Percentiles rank a stretch among this genome's conserved stretches.
These are phyloP conservation scores for Eublepharis macularius DNA, from an alignment of 2,113 vertebrate genomes.

Conservation along the genomic window DNA sequence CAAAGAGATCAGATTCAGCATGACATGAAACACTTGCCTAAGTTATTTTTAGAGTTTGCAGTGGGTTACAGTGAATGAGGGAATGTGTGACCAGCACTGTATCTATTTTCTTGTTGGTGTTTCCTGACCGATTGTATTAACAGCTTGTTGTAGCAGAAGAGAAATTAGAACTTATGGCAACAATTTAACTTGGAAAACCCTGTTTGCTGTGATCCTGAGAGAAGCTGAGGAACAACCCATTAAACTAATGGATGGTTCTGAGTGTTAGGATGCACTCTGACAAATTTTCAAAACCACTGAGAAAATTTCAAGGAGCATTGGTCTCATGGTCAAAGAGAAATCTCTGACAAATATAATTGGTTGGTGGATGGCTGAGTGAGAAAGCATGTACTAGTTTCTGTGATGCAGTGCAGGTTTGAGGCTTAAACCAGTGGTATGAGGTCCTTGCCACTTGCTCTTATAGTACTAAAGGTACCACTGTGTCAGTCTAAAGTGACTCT, in stretches of 20 bases:
- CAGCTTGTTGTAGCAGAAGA: background rate
- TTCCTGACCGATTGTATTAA: background rate
- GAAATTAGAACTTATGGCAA: background rate
- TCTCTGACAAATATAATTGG: conserved; percentile 38
- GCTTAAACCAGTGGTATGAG: background rate
- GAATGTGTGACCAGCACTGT: background rate
- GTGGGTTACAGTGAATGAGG: no score
- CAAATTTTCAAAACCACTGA: background rate
- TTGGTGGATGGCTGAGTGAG: conserved; percentile 44
- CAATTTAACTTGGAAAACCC: background rate
- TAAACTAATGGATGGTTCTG: background rate
- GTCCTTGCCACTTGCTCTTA: background rate
- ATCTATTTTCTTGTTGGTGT: background rate
- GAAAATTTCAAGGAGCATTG: background rate
- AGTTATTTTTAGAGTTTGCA: background rate
- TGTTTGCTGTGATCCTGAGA: background rate
- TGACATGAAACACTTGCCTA: background rate
- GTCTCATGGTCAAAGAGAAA: conserved; percentile 51
- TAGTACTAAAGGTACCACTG: background rate
- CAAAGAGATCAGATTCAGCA: background rate
- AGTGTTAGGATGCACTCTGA: background rate
- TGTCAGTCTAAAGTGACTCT: background rate
- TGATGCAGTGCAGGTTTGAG: background rate
- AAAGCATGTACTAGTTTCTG: conserved; percentile 52
- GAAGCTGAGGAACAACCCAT: background rate